Base-by-base conservation (phyloP, 2,888 invertebrate species). In the Phaedon cochleariae region DNA sequence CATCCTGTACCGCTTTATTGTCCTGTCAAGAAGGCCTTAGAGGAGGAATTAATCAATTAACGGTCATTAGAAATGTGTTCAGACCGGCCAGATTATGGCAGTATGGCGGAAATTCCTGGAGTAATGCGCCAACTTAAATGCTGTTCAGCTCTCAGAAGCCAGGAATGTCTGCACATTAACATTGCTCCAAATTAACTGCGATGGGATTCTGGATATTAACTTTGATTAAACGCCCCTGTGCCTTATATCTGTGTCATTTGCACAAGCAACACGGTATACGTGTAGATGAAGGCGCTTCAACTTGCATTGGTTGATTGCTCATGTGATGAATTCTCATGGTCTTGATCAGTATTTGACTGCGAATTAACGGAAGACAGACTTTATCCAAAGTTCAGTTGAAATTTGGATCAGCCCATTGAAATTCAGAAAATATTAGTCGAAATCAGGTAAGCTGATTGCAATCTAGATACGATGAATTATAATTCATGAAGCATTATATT, bases 61-160 rank as follows among this genome's bases (percentile, higher is more conserved):
- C 51, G 53, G 62, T 62, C 58, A 62, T 62, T 65, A 62, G 58
- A 77, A 77, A 74, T 72, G 77, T 75, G 75, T 77, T 79, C 76
- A 79, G 77, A 76, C 75, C 74, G 75, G 75, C 76, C 78, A 74
- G 77, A 77, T 80, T 80, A 80, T 74, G 15, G 70, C 69, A 74
- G 72, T 76, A 68, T 73, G 74, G 73, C 76, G 73, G 75, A 77
- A 80, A 78, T 77, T 76, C 77, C 77, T 69, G 61, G 66, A 76
- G 77, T 76, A 76, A 77, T 77, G 76, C 73, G 75, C 72, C 76
- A 76, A 76, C 75, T 76, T 77, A 73, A 69, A 71, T 71, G 67
- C 71, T 69, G 64, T 67, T 71, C 65, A 58, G 64, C 66, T 68
- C 68, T 70, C 65, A 69, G 72, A 73, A 74, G 74, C 73, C 58